Evolutionary conservation across 2,113 vertebrate genomes (phyloP), one percentile per base, ranked within the genome.

Genomic region (Phylloscopus trochiloides): DNA sequence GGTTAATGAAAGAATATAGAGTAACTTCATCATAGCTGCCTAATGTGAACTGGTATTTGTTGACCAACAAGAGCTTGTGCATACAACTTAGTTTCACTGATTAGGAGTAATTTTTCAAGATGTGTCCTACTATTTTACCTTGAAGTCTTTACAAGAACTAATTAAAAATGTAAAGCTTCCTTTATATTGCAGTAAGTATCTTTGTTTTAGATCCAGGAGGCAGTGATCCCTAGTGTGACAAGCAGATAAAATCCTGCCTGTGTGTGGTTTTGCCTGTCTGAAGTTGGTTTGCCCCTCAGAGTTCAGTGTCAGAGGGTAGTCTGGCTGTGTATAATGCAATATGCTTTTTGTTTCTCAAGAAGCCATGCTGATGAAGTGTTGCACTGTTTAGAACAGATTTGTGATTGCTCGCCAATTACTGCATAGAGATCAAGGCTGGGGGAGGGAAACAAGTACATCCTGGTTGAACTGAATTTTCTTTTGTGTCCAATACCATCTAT

Each of bases 361-460:
- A 90, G 45, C 80, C 3, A 4, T 48, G 45, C 87, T 96, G 84
- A 89, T 96, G 78, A 95, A 88, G 80, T 89, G 91, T 75, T 63
- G 74, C 61, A 52, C 65, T 91, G 73, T 92, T 89, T 58, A 50
- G n/a, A 61, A 67, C 57, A 76, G 74, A 92, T 91, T 91, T 90
- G 80, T 85, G 68, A 75, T 50, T 65, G 24, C 58, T 85, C 4
- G 71, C 48, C 48, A 68, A 5, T 87, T 92, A 68, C 54, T 75
- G 73, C 22, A 3, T 55, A 22, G 57, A 92, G 73, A 94, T 84
- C 70, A 89, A 45, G 70, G 5, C 1, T 0, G 29, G 31, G n/a
- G 7, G 18, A 36, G 28, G 62, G 32, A 86, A 86, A 31, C n/a
- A 73, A 77, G 58, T 50, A 76, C 13, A 52, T 87, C 54, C 72